Conservation (phyloP, 2,797 vertebrate species). For the Chrosomus eos region DNA sequence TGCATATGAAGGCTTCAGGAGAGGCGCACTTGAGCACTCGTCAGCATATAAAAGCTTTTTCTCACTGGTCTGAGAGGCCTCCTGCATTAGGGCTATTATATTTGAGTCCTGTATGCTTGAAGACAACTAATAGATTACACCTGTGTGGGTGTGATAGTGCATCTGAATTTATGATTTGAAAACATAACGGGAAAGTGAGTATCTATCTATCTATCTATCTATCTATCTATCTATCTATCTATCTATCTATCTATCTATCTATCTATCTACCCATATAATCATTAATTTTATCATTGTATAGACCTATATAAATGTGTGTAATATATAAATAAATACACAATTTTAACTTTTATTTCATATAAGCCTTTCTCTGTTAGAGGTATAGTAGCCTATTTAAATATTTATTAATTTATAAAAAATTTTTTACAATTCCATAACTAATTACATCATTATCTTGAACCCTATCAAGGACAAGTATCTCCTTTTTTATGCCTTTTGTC, state of each 20-base stretch:
- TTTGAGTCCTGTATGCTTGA: conserved; percentile 59
- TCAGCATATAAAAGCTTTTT: conserved; percentile 70
- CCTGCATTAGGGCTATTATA: conserved; percentile 67
- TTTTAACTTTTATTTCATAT: neutral
- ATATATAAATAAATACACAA: neutral
- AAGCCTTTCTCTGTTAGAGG: neutral
- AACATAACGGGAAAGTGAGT: conserved; percentile 20
- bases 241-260: too few species aligned
- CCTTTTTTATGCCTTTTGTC: neutral
- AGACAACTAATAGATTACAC: conserved; percentile 44
- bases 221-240: neutral
- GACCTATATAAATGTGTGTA: neutral
- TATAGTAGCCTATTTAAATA: neutral
- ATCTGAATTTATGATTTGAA: conserved; percentile 44
- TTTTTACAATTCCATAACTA: neutral
- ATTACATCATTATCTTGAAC: neutral
- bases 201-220: neutral
- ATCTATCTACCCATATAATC: neutral
- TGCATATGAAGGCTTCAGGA: conserved; percentile 59
- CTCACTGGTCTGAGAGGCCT: conserved; percentile 57
- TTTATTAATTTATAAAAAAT: neutral
- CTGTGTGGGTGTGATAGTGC: conserved; percentile 37
- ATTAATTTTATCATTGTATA: too few species aligned
- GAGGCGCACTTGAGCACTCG: conserved; percentile 64
- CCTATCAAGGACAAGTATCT: neutral